Evolutionary conservation across 2,888 invertebrate species (phyloP), one percentile per base, ranked within the genome.

Genomic region (Acleris holmiana): DNA sequence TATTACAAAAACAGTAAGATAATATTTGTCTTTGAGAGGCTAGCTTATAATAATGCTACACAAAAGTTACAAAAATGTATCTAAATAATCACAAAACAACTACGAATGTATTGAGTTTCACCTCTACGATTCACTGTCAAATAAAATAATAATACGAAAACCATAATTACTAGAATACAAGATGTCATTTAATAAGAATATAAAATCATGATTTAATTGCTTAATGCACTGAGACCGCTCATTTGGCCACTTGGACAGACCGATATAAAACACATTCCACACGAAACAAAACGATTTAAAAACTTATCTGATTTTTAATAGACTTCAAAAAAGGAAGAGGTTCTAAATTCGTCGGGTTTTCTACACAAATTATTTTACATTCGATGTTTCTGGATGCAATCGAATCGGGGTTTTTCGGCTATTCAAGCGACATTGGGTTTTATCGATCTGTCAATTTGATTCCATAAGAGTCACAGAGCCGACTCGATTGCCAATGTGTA

Each of bases 51-150:
- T 60, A 60, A 60, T 18, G 15, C 55, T 65, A 64, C 40, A 21
- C 40, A 48, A 61, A 29, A 55, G 44, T 49, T 25, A 61, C 17
- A 54, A 55, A 41, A 59, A 54, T 17, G 13, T 40, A 48, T 29
- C 19, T 17, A 64, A 64, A 62, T 40, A 50, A 59, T 21, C 40
- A 64, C 53, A 47, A 59, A 54, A 51, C 18, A 46, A 46, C 51
- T 54, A 64, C 53, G 64, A 64, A 58, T 58, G 63, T 47, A 63
- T 47, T 53, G 57, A 53, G 57, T 58, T 46, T 63, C 21, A 47
- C 13, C 23, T 10, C 46, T 63, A 46, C 0, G 4, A 40, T 17
- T 44, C n/a, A 40, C 23, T 15, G 40, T 54, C 41, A 41, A 44
- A 15, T 10, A 21, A 3, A 50, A 54, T 17, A 53, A 57, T 48